These are phyloP conservation scores for Gisinianus flammeolus DNA, from an alignment of 2,888 invertebrate genomes.

Conservation along the genomic window DNA sequence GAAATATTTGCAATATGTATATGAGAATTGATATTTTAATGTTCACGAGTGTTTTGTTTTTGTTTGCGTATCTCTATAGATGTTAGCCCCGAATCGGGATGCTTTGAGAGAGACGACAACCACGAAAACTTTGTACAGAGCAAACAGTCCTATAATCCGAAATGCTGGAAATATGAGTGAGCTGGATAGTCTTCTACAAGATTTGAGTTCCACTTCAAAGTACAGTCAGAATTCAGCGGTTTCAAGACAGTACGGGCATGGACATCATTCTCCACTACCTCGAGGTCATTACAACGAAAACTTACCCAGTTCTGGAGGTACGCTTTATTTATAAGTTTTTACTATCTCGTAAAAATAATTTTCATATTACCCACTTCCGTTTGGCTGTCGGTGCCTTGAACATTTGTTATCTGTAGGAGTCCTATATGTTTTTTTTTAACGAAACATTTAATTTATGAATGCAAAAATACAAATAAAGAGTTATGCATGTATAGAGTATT, in stretches of 20 bases:
- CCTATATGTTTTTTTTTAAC: neutral
- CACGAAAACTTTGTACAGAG: slow-evolving; percentile 60
- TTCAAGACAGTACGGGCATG: slow-evolving; percentile 5
- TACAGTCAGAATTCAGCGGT: slow-evolving; percentile 46
- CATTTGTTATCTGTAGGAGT: neutral
- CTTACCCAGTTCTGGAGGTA: slow-evolving; percentile 25
- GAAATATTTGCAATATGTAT: too few species aligned
- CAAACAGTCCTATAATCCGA: slow-evolving; percentile 56
- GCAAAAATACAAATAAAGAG: neutral
- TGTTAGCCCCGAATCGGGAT: slow-evolving; percentile 68
- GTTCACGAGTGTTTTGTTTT: too few species aligned
- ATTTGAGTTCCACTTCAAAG: slow-evolving; percentile 70
- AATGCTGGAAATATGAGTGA: slow-evolving; percentile 68
- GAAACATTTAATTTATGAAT: neutral
- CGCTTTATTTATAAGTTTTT: neutral
- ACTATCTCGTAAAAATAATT: neutral
- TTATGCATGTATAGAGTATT: neutral
- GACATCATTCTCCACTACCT: slow-evolving; percentile 44
- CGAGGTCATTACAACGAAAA: slow-evolving; percentile 52
- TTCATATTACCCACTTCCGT: too few species aligned
- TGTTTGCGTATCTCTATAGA: slow-evolving; percentile 69
- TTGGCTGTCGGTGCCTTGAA: too few species aligned
- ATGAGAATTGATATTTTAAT: too few species aligned
- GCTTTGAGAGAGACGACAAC: slow-evolving; percentile 64
- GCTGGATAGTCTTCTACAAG: slow-evolving; percentile 87